Base-by-base conservation (phyloP, 2,797 vertebrate species). In the Gymnoscopelus braueri region DNA sequence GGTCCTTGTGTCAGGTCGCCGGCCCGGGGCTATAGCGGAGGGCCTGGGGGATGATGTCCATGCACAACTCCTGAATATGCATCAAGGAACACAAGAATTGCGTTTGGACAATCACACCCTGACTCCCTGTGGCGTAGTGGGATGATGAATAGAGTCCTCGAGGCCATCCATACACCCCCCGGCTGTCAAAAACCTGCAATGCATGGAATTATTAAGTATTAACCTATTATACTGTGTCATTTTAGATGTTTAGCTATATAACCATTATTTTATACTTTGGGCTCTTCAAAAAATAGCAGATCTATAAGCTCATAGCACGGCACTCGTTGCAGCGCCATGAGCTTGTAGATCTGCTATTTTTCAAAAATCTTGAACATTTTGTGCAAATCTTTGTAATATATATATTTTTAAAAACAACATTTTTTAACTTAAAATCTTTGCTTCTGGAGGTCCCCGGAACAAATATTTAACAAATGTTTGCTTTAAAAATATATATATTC, bases 71-170 rank as follows among this genome's bases (percentile, higher is more conserved):
- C 95, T 95, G 93, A 88, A 84, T 84, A 71, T 72, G 74, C 61
- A 84, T 69, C 87, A 86, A 60, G 57, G 66, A 83, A 89, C 72
- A 89, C 95, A 96, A 95, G 95, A 96, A 96, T 96, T 96, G 96
- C 95, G 95, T 96, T 96, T 95, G 96, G 96, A 96, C 96, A 96
- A 96, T 96, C 96, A 96, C 81, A 94, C 82, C 88, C 92, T 91
- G 88, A 90, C 83, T 86, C 85, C 74, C 92, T 77, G 80, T 79
- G 60, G 75, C 60, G 54, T 7, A 0, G 59, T 62, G 5, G 13
- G 14, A 53, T 52, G 65, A 56, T 50, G 65, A 65, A 44, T 8
- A 7, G 39, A 44, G 39, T 44, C 39, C 5, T 35, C 32, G 32
- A 5, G 32, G 32, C 32, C 32, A 44, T 44, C 39, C 7, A 44